A percentile compares a stretch with the other conserved stretches of the same genome.
These are phyloP conservation scores for Digitonthophagus gazella DNA, from an alignment of 2,888 invertebrate species.

Conservation along the genomic window DNA sequence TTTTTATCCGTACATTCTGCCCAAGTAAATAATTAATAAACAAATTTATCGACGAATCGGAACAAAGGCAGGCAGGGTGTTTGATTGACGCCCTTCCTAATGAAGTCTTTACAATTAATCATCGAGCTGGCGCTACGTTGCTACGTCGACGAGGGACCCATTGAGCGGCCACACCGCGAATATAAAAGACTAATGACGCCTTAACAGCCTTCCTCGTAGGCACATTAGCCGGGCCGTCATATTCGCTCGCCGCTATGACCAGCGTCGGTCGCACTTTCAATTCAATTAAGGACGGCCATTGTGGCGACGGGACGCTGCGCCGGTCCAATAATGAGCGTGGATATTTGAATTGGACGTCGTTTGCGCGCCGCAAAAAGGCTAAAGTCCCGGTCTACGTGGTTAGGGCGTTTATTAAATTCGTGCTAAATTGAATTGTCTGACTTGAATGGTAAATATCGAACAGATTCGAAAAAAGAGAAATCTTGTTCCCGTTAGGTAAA, in stretches of 20 bases:
- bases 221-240: conserved; percentile 7
- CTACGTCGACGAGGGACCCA: conserved; percentile 6
- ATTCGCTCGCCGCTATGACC: background rate
- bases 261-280: conserved; percentile 1
- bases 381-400: too few relatives aligned
- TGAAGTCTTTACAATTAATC: conserved; percentile 28
- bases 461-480: too few relatives aligned
- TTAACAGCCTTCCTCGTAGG: conserved; percentile 18
- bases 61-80: conserved; percentile 20
- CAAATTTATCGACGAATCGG: conserved; percentile 24
- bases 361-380: background rate
- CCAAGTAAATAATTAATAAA: conserved; percentile 27
- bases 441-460: too few relatives aligned
- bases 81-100: conserved; percentile 28
- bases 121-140: conserved; percentile 4
- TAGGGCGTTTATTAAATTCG: too few relatives aligned
- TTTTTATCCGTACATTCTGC: too few relatives aligned
- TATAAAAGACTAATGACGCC: conserved; percentile 30
- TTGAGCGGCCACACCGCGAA: conserved; percentile 22
- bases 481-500: too few relatives aligned
- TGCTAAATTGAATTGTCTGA: too few relatives aligned
- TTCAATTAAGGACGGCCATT: background rate
- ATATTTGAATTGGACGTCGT: background rate
- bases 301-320: background rate
- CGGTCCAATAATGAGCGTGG: background rate